Conservation (phyloP, 2,113 vertebrate genomes). For the Pygathrix nemaeus region DNA sequence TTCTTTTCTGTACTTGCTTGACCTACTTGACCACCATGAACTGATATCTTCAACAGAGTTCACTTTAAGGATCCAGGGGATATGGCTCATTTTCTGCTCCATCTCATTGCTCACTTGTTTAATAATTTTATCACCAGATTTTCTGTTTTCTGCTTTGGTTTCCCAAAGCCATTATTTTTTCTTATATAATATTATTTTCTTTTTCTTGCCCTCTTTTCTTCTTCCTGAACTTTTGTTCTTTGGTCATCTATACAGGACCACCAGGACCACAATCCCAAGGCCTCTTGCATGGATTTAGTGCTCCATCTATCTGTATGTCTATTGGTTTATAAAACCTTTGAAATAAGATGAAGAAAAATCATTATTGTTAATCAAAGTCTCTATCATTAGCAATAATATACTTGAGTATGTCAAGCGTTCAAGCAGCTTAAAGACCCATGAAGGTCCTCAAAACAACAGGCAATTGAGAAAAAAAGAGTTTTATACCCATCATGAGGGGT, state of each 20-base stretch:
- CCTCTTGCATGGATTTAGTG: background rate
- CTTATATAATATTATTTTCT: background rate
- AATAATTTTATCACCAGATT: background rate
- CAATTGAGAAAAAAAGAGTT: background rate
- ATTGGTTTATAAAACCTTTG: background rate
- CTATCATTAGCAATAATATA: background rate
- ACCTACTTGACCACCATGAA: background rate
- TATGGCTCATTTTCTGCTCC: background rate
- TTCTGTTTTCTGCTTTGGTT: background rate
- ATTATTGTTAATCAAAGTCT: background rate
- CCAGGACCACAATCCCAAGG: background rate
- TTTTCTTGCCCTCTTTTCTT: background rate
- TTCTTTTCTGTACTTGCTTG: background rate
- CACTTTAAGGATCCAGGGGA: background rate
- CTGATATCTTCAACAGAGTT: background rate
- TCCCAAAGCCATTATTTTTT: background rate
- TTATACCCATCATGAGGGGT: background rate
- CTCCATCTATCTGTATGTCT: background rate
- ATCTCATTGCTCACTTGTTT: background rate
- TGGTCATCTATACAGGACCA: background rate
- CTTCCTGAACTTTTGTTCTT: background rate
- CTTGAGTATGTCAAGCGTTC: background rate
- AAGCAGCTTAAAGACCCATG: background rate
- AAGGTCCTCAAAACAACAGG: background rate
- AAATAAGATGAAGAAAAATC: background rate